These are phyloP conservation scores for Ophiodon elongatus DNA, from an alignment of 2,113 vertebrate genomes.

Conservation along the genomic window DNA sequence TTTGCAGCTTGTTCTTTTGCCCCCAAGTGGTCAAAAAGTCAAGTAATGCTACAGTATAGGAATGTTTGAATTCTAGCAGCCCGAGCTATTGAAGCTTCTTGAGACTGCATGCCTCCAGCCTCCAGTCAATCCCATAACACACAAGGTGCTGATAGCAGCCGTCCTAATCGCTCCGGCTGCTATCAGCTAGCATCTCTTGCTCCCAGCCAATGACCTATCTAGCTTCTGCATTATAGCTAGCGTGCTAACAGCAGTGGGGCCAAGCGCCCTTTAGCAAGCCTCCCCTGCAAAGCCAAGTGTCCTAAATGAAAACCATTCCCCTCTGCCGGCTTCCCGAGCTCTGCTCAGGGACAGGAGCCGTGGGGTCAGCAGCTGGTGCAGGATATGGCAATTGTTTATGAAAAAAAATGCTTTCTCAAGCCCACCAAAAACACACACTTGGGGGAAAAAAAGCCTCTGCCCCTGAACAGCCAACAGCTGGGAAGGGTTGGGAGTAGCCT, in stretches of 20 bases:
- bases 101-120: conserved; percentile 3
- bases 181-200: conserved; percentile 56
- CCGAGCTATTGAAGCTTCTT: background rate
- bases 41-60: background rate
- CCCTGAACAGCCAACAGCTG: conserved; percentile 96
- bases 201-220: conserved; percentile 82
- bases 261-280: conserved; percentile 86
- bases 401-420: conserved; percentile 96
- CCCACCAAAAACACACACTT: conserved; percentile 90
- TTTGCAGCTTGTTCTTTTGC: conserved; percentile 1
- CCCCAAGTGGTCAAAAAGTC: background rate
- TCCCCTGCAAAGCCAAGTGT: conserved; percentile 74
- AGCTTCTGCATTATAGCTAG: conserved; percentile 85
- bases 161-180: conserved; percentile 27
- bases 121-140: conserved; percentile 22
- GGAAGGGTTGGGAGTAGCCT: conserved; percentile 99
- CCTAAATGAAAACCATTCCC: conserved; percentile 96
- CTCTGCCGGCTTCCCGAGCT: conserved; percentile 64
- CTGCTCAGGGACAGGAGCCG: conserved; percentile 87
- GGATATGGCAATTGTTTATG: conserved; percentile 99
- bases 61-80: background rate
- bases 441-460: conserved; percentile 81
- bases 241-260: conserved; percentile 88
- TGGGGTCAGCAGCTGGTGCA: conserved; percentile 99
- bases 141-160: conserved; percentile 23